These are phyloP conservation scores for Silurus lanzhouensis DNA, from an alignment of 2,797 vertebrate genomes.

Conservation along the genomic window DNA sequence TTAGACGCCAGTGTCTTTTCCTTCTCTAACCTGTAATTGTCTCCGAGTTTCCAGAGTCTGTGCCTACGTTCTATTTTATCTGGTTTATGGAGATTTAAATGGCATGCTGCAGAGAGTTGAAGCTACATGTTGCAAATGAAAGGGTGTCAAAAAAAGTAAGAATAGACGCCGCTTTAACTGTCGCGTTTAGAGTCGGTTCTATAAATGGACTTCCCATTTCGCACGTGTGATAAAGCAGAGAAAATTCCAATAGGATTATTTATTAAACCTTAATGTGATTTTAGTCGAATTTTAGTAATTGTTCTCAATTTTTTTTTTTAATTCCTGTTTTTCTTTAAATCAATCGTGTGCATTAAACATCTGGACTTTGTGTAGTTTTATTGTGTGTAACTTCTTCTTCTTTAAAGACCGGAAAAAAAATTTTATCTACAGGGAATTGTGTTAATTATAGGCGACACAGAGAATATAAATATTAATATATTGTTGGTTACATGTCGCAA, in stretches of 20 bases:
- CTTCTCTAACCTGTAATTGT: conserved; percentile 50
- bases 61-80: conserved; percentile 40
- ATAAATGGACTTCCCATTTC: background rate
- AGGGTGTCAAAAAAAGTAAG: conserved; percentile 21
- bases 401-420: background rate
- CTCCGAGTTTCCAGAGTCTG: conserved; percentile 42
- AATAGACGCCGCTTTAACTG: conserved; percentile 34
- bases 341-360: background rate
- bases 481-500: background rate
- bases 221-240: background rate
- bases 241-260: background rate
- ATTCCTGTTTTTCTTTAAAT: no score
- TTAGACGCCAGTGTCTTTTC: conserved; percentile 42
- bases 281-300: background rate
- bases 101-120: conserved; percentile 38
- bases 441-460: background rate
- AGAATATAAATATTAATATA: background rate
- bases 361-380: no score
- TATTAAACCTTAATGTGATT: background rate
- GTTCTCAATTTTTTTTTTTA: no score
- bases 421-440: background rate
- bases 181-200: background rate
- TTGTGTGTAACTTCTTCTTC: background rate
- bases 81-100: conserved; percentile 53
- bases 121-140: conserved; percentile 32